Base-by-base conservation (phyloP, 1,140 invertebrate species). In the Drosophila persimilis region DNA sequence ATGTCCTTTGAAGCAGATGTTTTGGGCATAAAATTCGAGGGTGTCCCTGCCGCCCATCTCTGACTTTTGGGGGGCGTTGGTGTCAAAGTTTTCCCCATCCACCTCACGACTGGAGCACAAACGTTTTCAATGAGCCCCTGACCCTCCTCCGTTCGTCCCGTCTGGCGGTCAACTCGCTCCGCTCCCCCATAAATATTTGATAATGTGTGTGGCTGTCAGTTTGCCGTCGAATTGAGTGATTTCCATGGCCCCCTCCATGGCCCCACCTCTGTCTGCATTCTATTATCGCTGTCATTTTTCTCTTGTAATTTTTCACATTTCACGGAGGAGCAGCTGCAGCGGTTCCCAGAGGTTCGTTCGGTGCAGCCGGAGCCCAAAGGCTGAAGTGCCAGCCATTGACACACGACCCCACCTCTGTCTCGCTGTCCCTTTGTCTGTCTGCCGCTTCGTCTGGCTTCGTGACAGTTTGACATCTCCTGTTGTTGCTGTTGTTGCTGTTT, bases 151-250 rank as follows among this genome's bases (percentile, higher is more conserved):
- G 7, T 13, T 15, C 41, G 9, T 24, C 15, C 26, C 3, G 20
- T 26, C 11, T 39, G 11, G 11, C 11, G 35, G 35, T 56, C 54
- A 11, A 2, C 9, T 45, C 13, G 8, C 8, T 9, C 31, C 31
- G 3, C 31, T 31, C 31, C 8, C n/a, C 20, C 65, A 86, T 86
- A 78, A 86, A 86, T 86, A 88, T 86, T 86, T 86, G 83, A 86
- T 86, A 86, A 88, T 88, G 83, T 88, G 71, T 77, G 50, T 35
- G 47, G 73, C 83, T 86, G 81, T 85, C 81, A 88, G 83, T 85
- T 88, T 77, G 69, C 74, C 73, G 73, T 88, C 70, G 83, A 81
- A 86, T 86, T 86, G 81, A 86, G 83, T 88, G 81, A 86, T 86
- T 86, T 86, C 73, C 73, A 72, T 61, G 70, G 45, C 44, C 48